Evolutionary conservation across 2,888 invertebrate species (phyloP).

Genomic region (Actias luna): DNA sequence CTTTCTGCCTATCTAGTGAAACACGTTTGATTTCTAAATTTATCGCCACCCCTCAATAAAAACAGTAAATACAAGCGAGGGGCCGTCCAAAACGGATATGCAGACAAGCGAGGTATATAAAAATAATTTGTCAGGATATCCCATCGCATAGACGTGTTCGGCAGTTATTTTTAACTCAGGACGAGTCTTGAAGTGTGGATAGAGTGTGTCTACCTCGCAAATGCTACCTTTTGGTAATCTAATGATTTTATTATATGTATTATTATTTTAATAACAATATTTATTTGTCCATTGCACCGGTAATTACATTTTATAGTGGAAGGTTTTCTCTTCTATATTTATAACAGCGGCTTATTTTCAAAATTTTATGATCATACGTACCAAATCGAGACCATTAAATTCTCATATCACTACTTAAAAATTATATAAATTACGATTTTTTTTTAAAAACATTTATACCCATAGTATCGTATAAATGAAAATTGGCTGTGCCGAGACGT

Average conservation of each 20-base stretch:
- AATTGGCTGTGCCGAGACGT: too few relatives aligned
- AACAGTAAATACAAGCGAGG: constrained; percentile 28
- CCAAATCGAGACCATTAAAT: too few relatives aligned
- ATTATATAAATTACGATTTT: too few relatives aligned
- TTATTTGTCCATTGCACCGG: too few relatives aligned
- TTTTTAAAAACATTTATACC: too few relatives aligned
- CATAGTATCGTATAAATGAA: too few relatives aligned
- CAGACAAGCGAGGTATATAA: constrained; percentile 64
- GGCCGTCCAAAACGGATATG: constrained; percentile 52
- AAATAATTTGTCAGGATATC: constrained; percentile 80
- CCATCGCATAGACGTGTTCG: constrained; percentile 50
- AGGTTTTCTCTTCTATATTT: too few relatives aligned
- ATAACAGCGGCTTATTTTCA: too few relatives aligned
- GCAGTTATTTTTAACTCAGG: constrained; percentile 25
- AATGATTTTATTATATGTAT: background rate
- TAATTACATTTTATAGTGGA: too few relatives aligned
- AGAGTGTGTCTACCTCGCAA: constrained; percentile 11
- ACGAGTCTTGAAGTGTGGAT: constrained; percentile 20
- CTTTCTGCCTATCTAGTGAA: constrained; percentile 1
- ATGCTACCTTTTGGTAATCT: constrained; percentile 3
- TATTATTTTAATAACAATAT: background rate
- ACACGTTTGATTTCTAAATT: constrained; percentile 11
- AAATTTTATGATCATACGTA: too few relatives aligned
- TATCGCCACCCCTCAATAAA: constrained; percentile 25
- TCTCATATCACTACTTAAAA: too few relatives aligned